Evolutionary conservation across 2,888 invertebrate genomes (phyloP).

Genomic region (Boloria selene): DNA sequence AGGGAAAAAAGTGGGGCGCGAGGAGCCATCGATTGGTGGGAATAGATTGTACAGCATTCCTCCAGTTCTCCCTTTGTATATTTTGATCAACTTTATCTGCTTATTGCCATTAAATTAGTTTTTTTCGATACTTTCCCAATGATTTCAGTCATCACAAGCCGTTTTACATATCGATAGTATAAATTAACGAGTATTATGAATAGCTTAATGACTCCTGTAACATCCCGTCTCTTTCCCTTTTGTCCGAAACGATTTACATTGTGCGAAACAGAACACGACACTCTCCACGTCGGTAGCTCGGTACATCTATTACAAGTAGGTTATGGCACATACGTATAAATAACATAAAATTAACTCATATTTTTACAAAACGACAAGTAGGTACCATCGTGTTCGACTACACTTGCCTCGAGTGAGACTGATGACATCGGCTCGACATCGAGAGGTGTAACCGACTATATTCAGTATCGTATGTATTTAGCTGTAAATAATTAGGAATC

Average conservation of each 20-base stretch:
- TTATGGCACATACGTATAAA: conserved; percentile 75
- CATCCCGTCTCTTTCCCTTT: conserved; percentile 29
- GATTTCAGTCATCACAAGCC: conserved; percentile 13
- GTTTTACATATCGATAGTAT: conserved; percentile 8
- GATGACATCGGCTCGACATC: conserved; percentile 35
- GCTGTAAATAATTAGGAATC: conserved; percentile 39
- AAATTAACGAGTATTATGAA: conserved; percentile 34
- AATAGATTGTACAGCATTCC: conserved; percentile 37
- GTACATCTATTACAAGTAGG: conserved; percentile 54
- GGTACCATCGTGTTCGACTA: conserved; percentile 50
- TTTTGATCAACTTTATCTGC: conserved; percentile 11
- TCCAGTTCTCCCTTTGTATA: conserved; percentile 25
- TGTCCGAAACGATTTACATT: conserved; percentile 35
- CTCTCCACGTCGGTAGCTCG: conserved; percentile 55
- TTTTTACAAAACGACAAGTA: conserved; percentile 57
- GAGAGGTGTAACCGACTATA: conserved; percentile 38
- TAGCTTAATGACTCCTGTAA: conserved; percentile 36
- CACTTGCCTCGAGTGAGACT: conserved; percentile 38
- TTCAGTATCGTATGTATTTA: conserved; percentile 20
- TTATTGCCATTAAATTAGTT: background rate
- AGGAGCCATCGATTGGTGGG: conserved; percentile 49
- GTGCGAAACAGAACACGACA: conserved; percentile 43
- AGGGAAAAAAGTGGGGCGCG: conserved; percentile 44
- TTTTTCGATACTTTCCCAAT: background rate
- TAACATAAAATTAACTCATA: conserved; percentile 60